Base-by-base conservation (phyloP, 2,113 vertebrate species). In the Onychostruthus taczanowskii region DNA sequence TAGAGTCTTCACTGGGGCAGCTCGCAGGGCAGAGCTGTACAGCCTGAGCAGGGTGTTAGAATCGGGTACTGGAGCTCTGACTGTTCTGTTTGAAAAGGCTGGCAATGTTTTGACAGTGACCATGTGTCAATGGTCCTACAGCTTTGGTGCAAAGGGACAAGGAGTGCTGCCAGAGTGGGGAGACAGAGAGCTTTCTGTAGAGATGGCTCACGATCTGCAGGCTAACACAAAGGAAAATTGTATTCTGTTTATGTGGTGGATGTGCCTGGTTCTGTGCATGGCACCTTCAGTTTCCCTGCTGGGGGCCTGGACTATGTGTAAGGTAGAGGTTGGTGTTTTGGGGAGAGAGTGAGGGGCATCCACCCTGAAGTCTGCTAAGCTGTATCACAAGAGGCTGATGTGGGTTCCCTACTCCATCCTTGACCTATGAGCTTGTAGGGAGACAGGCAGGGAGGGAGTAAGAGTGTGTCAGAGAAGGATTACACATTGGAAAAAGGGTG, bases 131-230 rank as follows among this genome's bases (percentile, higher is more conserved):
- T 50, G 41, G 41, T 41, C 41, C 43, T 73, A 26, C 56, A 79
- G 67, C 67, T 90, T 63, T 80, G 59, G 35, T 93, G 79, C 82
- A 88, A 18, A 92, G 87, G 55, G 24, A 78, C 79, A 59, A 83
- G 93, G 80, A 92, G 78, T 63, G 19, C 85, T 91, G 79, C 77
- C 82, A 77, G 82, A 90, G 35, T 37, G 84, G 73, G 81, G 63
- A 91, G 89, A 93, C 46, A 77, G 81, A 89, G 58, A 35, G 85
- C 47, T 88, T 84, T 89, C 87, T 93, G 16, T 63, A 70, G 74
- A 41, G 50, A 59, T 47, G 31, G 47, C 39, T 76, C 61, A 81
- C 0, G 0, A 35, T 87, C 67, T 88, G 78, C 68, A 83, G 47
- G 28, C 82, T 62, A 53, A 61, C 47, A 89, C 70, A 86, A 63